phyloP scores from a whole-genome alignment of 1,140 invertebrate species.

The Maniola jurtina region DNA sequence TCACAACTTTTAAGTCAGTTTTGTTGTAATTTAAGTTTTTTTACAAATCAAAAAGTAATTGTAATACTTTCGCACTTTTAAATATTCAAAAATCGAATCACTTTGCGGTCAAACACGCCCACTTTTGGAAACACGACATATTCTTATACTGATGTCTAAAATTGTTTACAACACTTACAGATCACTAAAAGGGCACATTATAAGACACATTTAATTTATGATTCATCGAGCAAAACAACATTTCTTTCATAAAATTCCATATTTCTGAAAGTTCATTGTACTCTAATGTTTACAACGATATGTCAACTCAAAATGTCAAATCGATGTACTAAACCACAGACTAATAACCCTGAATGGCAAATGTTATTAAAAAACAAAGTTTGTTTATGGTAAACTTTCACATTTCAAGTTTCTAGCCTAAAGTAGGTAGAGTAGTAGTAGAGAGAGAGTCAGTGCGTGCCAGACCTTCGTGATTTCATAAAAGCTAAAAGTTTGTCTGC shows the following conservation, averaged over 20 bases:
- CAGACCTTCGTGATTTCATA: too few species aligned
- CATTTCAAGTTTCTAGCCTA: too few species aligned
- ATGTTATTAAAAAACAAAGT: too few species aligned
- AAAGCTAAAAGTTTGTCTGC: too few species aligned
- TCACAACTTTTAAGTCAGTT: not conserved
- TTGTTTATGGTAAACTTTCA: too few species aligned
- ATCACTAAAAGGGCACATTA: slow-evolving; percentile 21
- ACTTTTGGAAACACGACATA: slow-evolving; percentile 14
- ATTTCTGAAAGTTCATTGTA: slow-evolving; percentile 57
- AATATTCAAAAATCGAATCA: slow-evolving; percentile 16
- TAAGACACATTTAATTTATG: slow-evolving; percentile 50
- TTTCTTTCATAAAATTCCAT: slow-evolving; percentile 38
- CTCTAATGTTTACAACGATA: slow-evolving; percentile 57
- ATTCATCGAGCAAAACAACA: slow-evolving; percentile 35
- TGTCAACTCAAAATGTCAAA: slow-evolving; percentile 39
- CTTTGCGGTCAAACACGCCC: slow-evolving; percentile 30
- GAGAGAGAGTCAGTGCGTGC: too few species aligned
- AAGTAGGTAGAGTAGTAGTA: too few species aligned
- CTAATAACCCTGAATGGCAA: not conserved
- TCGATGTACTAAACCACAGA: slow-evolving; percentile 36
- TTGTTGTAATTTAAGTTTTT: slow-evolving; percentile 5
- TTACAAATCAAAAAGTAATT: not conserved
- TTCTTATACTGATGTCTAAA: slow-evolving; percentile 15
- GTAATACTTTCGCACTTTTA: slow-evolving; percentile 1
- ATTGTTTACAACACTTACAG: slow-evolving; percentile 16